These are phyloP conservation scores for Passer montanus DNA, from an alignment of 2,113 vertebrate genomes.

Conservation along the genomic window DNA sequence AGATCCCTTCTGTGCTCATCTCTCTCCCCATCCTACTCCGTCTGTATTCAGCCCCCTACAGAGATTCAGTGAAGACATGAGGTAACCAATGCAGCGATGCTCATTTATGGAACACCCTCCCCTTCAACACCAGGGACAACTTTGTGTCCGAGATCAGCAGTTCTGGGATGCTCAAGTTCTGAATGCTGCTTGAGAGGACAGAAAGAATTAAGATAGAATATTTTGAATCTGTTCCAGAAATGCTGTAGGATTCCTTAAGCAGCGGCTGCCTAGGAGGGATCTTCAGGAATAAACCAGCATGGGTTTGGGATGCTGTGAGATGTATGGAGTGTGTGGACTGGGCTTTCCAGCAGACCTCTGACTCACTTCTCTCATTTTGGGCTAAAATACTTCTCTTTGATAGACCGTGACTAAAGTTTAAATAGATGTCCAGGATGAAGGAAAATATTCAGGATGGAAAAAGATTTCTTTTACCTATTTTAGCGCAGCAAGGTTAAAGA, in stretches of 20 bases:
- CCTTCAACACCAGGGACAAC: background rate
- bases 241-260: background rate
- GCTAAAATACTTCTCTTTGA: background rate
- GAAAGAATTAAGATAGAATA: background rate
- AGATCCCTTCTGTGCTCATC: background rate
- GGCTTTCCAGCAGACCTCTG: background rate
- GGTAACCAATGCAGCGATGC: slow-evolving; percentile 2
- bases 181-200: background rate
- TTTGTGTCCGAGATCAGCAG: slow-evolving; percentile 14
- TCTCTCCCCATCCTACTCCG: background rate
- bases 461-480: background rate
- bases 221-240: slow-evolving; percentile 17
- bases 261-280: background rate
- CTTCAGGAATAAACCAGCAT: background rate
- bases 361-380: background rate
- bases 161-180: background rate
- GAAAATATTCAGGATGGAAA: background rate
- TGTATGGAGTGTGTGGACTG: background rate
- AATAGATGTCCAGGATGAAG: background rate
- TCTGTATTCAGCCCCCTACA: slow-evolving; percentile 3
- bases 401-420: background rate
- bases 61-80: background rate
- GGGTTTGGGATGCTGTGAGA: background rate
- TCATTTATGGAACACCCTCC: slow-evolving; percentile 9
- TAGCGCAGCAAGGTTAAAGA: background rate